A percentile compares a stretch with the other conserved stretches of the same genome.
Evolutionary conservation across 2,113 vertebrate species (phyloP).

Genomic region (Tetraodon nigroviridis): DNA sequence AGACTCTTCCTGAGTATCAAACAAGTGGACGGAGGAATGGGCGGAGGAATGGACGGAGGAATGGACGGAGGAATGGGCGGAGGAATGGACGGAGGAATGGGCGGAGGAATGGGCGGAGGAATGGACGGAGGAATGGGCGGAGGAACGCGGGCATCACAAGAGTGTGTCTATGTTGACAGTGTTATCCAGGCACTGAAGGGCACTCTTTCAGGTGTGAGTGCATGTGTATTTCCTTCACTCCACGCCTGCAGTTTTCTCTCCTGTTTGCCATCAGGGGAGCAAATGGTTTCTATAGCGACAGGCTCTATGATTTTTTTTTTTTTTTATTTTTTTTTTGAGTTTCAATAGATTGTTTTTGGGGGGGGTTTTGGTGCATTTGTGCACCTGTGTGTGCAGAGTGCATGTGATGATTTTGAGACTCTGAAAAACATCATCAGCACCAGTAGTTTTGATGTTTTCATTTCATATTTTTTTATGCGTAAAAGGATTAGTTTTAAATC

Average conservation of each 20-base stretch:
- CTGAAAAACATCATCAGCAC: not conserved
- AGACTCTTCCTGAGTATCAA: too few species aligned
- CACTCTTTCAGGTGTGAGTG: constrained; percentile 11
- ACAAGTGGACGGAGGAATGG: too few species aligned
- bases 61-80: too few species aligned
- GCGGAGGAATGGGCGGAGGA: too few species aligned
- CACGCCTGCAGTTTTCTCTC: constrained; percentile 62
- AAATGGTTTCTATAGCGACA: constrained; percentile 73
- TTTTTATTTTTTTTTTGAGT: constrained; percentile 26
- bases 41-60: too few species aligned
- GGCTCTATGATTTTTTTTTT: constrained; percentile 47
- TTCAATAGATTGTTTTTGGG: not conserved
- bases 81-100: too few species aligned
- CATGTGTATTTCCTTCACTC: constrained; percentile 38
- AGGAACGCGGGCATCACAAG: constrained; percentile 28
- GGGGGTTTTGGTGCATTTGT: not conserved
- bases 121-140: too few species aligned
- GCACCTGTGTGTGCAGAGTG: not conserved
- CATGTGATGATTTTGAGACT: not conserved
- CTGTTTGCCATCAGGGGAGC: constrained; percentile 59
- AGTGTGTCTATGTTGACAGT: constrained; percentile 50
- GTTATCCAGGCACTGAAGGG: constrained; percentile 29
- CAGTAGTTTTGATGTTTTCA: constrained; percentile 3
- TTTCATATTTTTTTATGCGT: constrained; percentile 9
- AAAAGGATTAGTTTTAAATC: not conserved